Conservation (phyloP, 2,113 vertebrate genomes). For the Gambusia holbrooki region DNA sequence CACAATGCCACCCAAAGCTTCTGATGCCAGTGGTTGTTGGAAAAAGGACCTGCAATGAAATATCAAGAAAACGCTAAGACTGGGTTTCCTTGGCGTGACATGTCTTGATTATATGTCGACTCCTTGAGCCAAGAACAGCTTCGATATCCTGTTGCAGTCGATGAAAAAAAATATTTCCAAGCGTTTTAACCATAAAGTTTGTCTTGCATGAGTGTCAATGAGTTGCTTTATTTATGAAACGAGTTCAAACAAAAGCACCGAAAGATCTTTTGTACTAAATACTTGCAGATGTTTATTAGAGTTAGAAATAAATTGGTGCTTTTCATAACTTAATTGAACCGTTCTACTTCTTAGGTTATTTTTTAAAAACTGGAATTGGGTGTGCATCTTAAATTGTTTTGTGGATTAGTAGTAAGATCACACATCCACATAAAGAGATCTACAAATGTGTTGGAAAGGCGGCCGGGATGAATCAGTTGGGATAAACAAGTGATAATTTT, state of each 20-base stretch:
- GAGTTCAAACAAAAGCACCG: not conserved
- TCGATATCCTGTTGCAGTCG: slow-evolving; percentile 1
- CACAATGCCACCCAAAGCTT: not conserved
- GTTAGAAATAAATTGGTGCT: not conserved
- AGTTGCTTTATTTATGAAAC: too few relatives aligned
- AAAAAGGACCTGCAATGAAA: slow-evolving; percentile 43
- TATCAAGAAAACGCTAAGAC: slow-evolving; percentile 19
- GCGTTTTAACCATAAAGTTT: not conserved
- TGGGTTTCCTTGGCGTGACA: slow-evolving; percentile 21
- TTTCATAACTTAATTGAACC: not conserved
- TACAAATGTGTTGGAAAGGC: too few relatives aligned
- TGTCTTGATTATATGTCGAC: slow-evolving; percentile 13
- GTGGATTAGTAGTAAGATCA: too few relatives aligned
- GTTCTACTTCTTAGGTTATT: not conserved
- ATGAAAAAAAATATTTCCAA: slow-evolving; percentile 12
- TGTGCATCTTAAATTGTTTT: too few relatives aligned
- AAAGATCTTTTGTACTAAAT: not conserved
- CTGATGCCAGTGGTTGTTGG: slow-evolving; percentile 27
- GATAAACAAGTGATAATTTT: too few relatives aligned
- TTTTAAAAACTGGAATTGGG: not conserved
- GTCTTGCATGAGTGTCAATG: not conserved
- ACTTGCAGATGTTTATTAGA: not conserved
- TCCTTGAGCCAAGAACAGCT: not conserved
- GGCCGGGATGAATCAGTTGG: too few relatives aligned
- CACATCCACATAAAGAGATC: too few relatives aligned